phyloP scores from a whole-genome alignment of 2,113 vertebrate species.

The Sminthopsis crassicaudata region DNA sequence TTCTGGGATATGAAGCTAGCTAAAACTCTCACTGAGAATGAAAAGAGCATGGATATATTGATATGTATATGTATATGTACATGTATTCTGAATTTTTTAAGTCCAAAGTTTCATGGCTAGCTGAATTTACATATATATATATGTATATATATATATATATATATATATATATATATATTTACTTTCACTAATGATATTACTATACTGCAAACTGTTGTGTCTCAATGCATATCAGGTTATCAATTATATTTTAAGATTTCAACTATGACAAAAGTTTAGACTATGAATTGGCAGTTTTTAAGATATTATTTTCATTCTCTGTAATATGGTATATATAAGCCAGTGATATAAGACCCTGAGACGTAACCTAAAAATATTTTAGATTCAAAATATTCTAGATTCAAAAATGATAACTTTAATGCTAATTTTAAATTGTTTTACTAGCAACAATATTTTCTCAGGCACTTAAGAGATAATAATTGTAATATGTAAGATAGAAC shows the following conservation, averaged over 20 bases:
- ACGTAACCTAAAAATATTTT: not conserved
- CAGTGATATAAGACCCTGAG: not conserved
- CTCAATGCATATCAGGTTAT: not conserved
- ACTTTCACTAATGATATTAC: not conserved
- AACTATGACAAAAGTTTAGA: not conserved
- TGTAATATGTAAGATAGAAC: not conserved
- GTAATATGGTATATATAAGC: not conserved
- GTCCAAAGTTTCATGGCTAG: not conserved
- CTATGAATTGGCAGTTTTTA: not conserved
- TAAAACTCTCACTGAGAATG: not conserved
- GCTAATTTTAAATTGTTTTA: not conserved
- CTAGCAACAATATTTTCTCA: not conserved
- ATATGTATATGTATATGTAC: not conserved
- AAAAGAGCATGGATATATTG: not conserved
- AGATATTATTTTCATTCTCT: not conserved
- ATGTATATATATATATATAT: too few relatives aligned
- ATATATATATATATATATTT: too few relatives aligned
- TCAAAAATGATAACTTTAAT: not conserved
- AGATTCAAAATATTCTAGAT: not conserved
- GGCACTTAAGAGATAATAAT: not conserved
- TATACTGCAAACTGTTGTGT: not conserved
- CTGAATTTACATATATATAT: too few relatives aligned
- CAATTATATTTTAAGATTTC: not conserved
- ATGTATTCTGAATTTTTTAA: not conserved
- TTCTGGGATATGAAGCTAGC: not conserved